Percentiles rank a stretch among this genome's conserved stretches.
Evolutionary conservation across 2,113 vertebrate genomes (phyloP).

Genomic region (Rhynchomys soricoides): DNA sequence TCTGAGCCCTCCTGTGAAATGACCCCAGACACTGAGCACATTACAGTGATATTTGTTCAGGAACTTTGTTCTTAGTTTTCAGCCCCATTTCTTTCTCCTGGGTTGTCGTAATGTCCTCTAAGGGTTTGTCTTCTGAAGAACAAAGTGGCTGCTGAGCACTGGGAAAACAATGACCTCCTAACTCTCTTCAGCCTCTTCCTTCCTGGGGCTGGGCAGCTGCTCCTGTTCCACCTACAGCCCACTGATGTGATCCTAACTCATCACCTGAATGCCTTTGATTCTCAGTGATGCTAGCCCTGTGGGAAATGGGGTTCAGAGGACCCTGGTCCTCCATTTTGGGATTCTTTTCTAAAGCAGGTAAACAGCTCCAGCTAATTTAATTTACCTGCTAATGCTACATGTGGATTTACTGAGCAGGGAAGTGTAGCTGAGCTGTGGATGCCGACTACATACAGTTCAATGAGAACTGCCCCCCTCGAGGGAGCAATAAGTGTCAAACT

Average conservation of each 20-base stretch:
- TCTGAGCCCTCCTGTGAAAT: neutral
- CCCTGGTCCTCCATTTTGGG: neutral
- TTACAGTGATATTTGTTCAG: neutral
- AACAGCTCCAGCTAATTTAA: constrained; percentile 34
- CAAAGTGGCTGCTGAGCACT: fast-evolving
- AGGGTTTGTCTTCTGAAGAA: neutral
- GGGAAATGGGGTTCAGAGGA: neutral
- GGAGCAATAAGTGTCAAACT: constrained; percentile 47
- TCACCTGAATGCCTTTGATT: fast-evolving
- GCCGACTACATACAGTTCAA: neutral
- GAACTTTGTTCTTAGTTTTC: neutral
- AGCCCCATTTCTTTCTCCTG: neutral
- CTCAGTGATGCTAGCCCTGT: fast-evolving
- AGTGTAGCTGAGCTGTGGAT: neutral
- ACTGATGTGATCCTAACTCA: neutral
- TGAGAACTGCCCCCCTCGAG: constrained; percentile 39
- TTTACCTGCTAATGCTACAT: constrained; percentile 2
- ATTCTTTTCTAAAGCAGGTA: neutral
- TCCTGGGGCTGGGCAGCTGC: neutral
- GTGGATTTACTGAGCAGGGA: neutral
- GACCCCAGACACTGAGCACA: neutral
- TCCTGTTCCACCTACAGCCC: neutral
- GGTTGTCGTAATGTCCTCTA: fast-evolving
- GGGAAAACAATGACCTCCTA: neutral
- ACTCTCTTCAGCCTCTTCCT: fast-evolving